Conservation (phyloP, 2,797 vertebrate species). For the Synaphobranchus kaupii region DNA sequence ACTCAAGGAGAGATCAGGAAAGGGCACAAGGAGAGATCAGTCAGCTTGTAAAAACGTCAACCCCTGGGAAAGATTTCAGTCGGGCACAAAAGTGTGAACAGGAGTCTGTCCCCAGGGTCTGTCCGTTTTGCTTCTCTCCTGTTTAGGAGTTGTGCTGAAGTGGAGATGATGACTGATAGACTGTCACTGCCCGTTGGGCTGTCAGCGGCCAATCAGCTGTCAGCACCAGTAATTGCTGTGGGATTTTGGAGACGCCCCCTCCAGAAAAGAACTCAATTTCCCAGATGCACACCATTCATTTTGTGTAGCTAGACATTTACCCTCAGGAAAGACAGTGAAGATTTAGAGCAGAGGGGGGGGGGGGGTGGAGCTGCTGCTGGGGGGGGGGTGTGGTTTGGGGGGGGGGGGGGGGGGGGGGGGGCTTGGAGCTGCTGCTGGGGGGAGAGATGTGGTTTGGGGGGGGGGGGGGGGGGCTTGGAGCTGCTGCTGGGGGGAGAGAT, state of each 20-base stretch:
- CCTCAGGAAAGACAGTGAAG: background rate
- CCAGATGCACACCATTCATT: conserved; percentile 1
- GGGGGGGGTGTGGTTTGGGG: background rate
- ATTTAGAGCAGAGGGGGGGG: background rate
- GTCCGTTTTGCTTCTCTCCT: background rate
- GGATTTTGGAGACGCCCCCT: background rate
- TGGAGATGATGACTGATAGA: background rate
- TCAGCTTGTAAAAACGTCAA: background rate
- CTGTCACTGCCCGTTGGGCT: background rate
- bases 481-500: no score
- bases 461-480: no score
- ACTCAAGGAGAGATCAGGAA: background rate
- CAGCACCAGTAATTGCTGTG: conserved; percentile 16
- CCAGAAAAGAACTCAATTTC: conserved; percentile 25
- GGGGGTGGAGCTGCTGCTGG: background rate
- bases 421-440: background rate
- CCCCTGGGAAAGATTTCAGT: background rate
- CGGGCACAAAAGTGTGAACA: background rate
- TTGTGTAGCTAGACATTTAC: conserved; percentile 11
- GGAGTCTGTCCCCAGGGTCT: no score
- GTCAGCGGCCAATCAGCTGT: background rate
- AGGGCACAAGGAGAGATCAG: background rate
- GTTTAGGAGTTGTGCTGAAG: background rate
- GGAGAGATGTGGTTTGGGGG: background rate
- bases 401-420: no score